phyloP scores from a whole-genome alignment of 2,113 vertebrate genomes.

The Raja brachyura region DNA sequence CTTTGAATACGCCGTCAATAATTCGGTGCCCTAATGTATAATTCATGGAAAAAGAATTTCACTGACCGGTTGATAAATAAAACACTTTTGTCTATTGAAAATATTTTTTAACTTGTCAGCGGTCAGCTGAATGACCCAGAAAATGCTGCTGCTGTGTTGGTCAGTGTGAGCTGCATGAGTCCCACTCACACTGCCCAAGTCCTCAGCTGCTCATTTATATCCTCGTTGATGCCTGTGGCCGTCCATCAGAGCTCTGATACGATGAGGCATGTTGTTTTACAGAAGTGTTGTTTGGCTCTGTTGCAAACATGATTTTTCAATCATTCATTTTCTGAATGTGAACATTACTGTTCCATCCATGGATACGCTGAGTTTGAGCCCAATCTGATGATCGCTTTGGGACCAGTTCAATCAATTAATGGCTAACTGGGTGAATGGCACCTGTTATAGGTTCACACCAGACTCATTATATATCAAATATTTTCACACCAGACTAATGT shows the following conservation, averaged over 20 bases:
- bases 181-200: background rate
- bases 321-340: background rate
- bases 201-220: background rate
- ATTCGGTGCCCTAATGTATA: too few relatives aligned
- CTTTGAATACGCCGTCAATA: too few relatives aligned
- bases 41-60: too few relatives aligned
- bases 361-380: background rate
- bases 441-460: too few relatives aligned
- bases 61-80: too few relatives aligned
- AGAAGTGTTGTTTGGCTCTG: too few relatives aligned
- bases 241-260: background rate
- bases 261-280: background rate
- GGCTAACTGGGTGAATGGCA: too few relatives aligned
- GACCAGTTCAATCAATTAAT: too few relatives aligned
- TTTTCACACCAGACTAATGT: too few relatives aligned
- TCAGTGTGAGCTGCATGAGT: background rate
- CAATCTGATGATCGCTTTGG: too few relatives aligned
- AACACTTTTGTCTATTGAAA: background rate
- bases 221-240: background rate
- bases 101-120: background rate
- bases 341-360: background rate
- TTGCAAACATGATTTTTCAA: too few relatives aligned
- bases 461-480: too few relatives aligned
- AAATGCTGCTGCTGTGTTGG: background rate
- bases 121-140: background rate